Base-by-base conservation (phyloP, 2,888 invertebrate genomes). In the Dascillus cervinus region DNA sequence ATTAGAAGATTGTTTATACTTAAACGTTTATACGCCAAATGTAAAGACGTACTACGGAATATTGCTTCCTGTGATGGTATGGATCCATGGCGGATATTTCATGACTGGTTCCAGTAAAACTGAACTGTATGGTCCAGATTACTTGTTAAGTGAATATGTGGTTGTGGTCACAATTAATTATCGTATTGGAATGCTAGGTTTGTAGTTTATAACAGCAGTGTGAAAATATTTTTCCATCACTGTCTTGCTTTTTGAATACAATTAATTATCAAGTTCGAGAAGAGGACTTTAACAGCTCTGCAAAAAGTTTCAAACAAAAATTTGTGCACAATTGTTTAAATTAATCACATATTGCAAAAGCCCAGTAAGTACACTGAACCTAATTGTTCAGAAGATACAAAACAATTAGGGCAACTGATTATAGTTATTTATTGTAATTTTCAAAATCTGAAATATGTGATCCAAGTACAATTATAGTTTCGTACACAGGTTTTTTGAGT, bases 401-500 rank as follows among this genome's bases (percentile, higher is more conserved):
- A n/a, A n/a, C n/a, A n/a, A n/a, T n/a, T n/a, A n/a, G n/a, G n/a
- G n/a, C n/a, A n/a, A n/a, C n/a, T n/a, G n/a, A n/a, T n/a, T n/a
- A n/a, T n/a, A n/a, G n/a, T n/a, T n/a, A n/a, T n/a, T n/a, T n/a
- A n/a, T n/a, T n/a, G n/a, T n/a, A n/a, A n/a, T n/a, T n/a, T n/a
- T n/a, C n/a, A n/a, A n/a, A n/a, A n/a, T n/a, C n/a, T n/a, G n/a
- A n/a, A n/a, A n/a, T n/a, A n/a, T n/a, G n/a, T n/a, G n/a, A n/a
- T n/a, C n/a, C n/a, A n/a, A n/a, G n/a, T n/a, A n/a, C n/a, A n/a
- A n/a, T n/a, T n/a, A n/a, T n/a, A n/a, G n/a, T n/a, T n/a, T n/a
- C n/a, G n/a, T n/a, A n/a, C n/a, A n/a, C 34, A 70, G 71, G 71
- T 12, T 72, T 72, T 37, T 55, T 71, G 14, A 62, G 63, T 13